phyloP scores from a whole-genome alignment of 2,113 vertebrate genomes.

The Macrotus californicus region DNA sequence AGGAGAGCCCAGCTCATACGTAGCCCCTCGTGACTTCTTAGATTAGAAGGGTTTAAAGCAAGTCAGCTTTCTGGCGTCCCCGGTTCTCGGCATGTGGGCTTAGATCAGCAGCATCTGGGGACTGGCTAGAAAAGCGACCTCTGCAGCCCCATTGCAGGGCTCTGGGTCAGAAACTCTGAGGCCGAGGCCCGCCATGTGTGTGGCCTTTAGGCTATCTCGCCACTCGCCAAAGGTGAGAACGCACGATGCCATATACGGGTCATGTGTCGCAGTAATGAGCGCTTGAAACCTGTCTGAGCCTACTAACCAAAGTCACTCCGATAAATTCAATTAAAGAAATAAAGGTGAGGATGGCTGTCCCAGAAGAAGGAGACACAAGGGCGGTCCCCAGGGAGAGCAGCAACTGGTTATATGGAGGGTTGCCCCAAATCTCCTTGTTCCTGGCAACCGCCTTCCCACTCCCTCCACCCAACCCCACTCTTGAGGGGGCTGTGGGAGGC shows the following conservation, averaged over 20 bases:
- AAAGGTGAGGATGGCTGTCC: not conserved
- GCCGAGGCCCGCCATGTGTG: not conserved
- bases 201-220: fast-evolving
- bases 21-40: not conserved
- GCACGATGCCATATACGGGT: too few relatives aligned
- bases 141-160: not conserved
- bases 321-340: too few relatives aligned
- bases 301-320: too few relatives aligned
- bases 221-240: not conserved
- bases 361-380: not conserved
- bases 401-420: fast-evolving
- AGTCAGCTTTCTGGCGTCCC: not conserved
- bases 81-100: not conserved
- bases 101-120: not conserved
- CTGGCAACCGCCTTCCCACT: fast-evolving
- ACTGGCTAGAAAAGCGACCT: not conserved
- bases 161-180: not conserved
- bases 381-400: not conserved
- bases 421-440: not conserved
- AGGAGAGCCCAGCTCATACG: not conserved
- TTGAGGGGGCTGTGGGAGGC: fast-evolving
- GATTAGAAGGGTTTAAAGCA: not conserved
- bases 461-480: not conserved
- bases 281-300: too few relatives aligned
- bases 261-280: too few relatives aligned